Evolutionary conservation across 2,888 invertebrate genomes (phyloP), one percentile per base, ranked within the genome.

Genomic region (Punctoribates punctum): DNA sequence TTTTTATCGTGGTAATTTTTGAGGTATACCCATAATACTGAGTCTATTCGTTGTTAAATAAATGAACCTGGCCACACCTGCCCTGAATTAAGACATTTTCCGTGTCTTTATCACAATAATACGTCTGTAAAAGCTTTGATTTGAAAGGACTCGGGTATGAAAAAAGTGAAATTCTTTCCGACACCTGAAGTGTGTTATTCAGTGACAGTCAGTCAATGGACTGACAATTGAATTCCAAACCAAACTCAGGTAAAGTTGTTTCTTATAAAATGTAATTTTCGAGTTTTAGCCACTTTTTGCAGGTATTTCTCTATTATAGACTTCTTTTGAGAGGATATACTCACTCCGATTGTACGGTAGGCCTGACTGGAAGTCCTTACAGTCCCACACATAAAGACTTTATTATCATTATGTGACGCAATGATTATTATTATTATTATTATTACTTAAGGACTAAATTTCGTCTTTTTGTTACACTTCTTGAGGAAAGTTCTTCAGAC

Each of bases 301-400:
- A n/a, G 5, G n/a, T 20, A 15, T 48, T 17, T 15, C 15, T 48
- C n/a, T 54, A 20, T 20, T 54, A 54, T 11, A 48, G 6, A 48
- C 3, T 48, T 3, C 13, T 17, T 54, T n/a, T 4, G 8, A 2
- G 8, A 20, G 20, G 1, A 3, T 54, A 54, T 54, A 20, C n/a
- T 8, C 20, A 15, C 4, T 54, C n/a, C 54, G 8, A 20, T 54
- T 54, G 6, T 20, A 54, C 20, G 15, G n/a, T 54, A 54, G 54
- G 54, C n/a, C 54, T 54, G n/a, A n/a, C 15, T 54, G n/a, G 54
- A 54, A 8, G 20, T 62, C 62, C 34, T 34, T 3, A 34, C 8
- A 34, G 34, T 34, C 34, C 34, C 34, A 11, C 62, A 62, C n/a
- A 62, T 62, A 62, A 62, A 62, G 27, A 62, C 62, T 27, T 62